Evolutionary conservation across 2,113 vertebrate genomes (phyloP).

Genomic region (Struthio camelus): DNA sequence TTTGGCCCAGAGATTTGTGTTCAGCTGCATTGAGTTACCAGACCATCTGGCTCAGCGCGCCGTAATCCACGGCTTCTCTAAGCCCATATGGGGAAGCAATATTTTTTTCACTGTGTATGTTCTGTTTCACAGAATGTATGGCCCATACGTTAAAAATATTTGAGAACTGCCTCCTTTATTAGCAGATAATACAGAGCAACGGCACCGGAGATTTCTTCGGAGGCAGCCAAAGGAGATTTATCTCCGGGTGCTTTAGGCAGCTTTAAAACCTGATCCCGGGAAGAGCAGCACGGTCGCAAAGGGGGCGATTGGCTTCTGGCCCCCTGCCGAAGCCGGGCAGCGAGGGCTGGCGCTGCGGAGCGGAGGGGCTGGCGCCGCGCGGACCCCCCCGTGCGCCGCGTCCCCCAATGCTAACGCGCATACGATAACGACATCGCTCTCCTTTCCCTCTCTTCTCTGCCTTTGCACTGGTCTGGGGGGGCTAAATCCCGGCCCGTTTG

Average conservation of each 20-base stretch:
- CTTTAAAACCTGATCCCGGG: neutral
- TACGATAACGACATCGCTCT: too few relatives aligned
- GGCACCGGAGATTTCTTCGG: neutral
- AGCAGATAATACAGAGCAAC: slow-evolving; percentile 8
- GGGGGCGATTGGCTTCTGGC: neutral
- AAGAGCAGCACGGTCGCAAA: neutral
- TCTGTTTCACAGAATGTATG: slow-evolving; percentile 62
- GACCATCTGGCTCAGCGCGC: slow-evolving; percentile 60
- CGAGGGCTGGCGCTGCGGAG: neutral
- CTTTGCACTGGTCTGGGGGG: neutral
- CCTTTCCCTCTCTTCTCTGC: neutral
- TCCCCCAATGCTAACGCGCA: neutral
- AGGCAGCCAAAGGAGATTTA: neutral
- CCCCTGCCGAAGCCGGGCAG: fast-evolving
- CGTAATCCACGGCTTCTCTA: neutral
- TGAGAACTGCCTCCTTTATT: slow-evolving; percentile 21
- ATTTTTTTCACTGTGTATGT: slow-evolving; percentile 30
- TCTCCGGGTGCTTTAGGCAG: neutral
- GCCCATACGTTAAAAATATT: slow-evolving; percentile 23
- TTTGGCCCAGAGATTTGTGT: slow-evolving; percentile 27
- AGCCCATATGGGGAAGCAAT: slow-evolving; percentile 63
- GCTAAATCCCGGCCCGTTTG: neutral
- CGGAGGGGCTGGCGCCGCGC: neutral
- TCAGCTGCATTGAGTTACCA: slow-evolving; percentile 44
- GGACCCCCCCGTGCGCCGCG: fast-evolving